Base-by-base conservation (phyloP, 2,113 vertebrate genomes). In the Sinocyclocheilus anophthalmus region DNA sequence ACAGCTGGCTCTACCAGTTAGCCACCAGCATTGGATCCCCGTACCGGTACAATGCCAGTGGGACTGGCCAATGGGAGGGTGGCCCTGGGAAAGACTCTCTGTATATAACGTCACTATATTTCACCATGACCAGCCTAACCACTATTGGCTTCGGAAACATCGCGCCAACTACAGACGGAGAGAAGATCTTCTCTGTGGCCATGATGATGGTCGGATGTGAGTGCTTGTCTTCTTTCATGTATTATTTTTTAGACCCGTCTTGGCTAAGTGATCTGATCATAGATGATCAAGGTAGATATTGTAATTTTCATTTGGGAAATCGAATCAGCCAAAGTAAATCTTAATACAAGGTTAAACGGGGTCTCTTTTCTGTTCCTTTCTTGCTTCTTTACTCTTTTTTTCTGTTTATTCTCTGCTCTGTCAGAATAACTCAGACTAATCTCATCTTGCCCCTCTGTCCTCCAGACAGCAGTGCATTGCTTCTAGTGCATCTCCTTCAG, bases 181-280 rank as follows among this genome's bases (percentile, higher is more conserved):
- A 99, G 95, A 99, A 99, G 95, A 99, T 99, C 90, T 99, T 99
- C 88, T 99, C 97, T 0, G 98, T 99, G 92, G 98, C 97, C 92
- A 99, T 99, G 98, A 99, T 99, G 98, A 99, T 99, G 98, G 97
- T 97, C 89, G 97, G 98, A 95, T 99, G 98, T 99, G 90, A 99
- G 97, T 99, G 95, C 67, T 55, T 16, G 33, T 42, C 50, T 48
- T 76, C 20, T 45, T 30, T 59, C 6, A 76, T 22, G 16, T 33
- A 37, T 13, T 48, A 18, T 18, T 26, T 76, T 50, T 72, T 0
- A 42, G 33, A 72, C 55, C 55, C 9, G 5, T 9, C 55, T 59
- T 59, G 55, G 18, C 14, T 53, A 16, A 53, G 53, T 55, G 16
- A 55, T 55, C 16, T 55, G 55, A 59, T 22, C 55, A 72, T 20